Base-by-base conservation (phyloP, 1,140 invertebrate species). In the Drosophila littoralis region DNA sequence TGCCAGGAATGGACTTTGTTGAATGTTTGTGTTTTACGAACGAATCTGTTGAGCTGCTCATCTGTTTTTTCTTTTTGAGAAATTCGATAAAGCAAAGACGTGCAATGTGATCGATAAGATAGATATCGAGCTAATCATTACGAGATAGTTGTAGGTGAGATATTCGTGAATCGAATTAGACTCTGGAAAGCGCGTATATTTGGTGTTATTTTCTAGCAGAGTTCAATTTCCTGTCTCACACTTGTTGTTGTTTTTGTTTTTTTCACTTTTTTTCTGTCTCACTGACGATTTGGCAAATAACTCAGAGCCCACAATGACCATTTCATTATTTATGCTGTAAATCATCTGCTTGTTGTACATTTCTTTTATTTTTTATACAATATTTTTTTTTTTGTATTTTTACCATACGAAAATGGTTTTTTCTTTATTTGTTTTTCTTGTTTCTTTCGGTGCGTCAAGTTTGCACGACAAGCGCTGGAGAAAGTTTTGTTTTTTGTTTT, bases 271-370 rank as follows among this genome's bases (percentile, higher is more conserved):
- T 59, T 58, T 36, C 42, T 65, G 32, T 67, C 42, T 66, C 54
- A 32, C 2, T 54, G 48, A 57, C 46, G 59, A 33, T 48, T 63
- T 55, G 64, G 64, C 83, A 77, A 88, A 86, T 86, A 88, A 83
- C 68, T 83, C 59, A 38, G 71, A 75, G 32, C 46, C 72, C 64
- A 55, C 76, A 74, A 78, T 86, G 78, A 80, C 70, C 64, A 81
- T 68, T 81, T 86, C 61, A 75, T 76, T 77, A 51, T 57, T 67
- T 79, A 58, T 76, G 61, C 72, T 67, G 79, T 86, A 86, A 89
- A 86, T 89, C 83, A 86, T 80, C 77, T 69, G 82, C 75, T 86
- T 83, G 72, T 86, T 86, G 72, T 79, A 77, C 65, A 82, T 77
- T 88, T 70, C 48, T 55, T 71, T 61, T 52, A 48, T 33, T 46